phyloP scores from a whole-genome alignment of 2,797 vertebrate genomes.

The Octomys mimax region DNA sequence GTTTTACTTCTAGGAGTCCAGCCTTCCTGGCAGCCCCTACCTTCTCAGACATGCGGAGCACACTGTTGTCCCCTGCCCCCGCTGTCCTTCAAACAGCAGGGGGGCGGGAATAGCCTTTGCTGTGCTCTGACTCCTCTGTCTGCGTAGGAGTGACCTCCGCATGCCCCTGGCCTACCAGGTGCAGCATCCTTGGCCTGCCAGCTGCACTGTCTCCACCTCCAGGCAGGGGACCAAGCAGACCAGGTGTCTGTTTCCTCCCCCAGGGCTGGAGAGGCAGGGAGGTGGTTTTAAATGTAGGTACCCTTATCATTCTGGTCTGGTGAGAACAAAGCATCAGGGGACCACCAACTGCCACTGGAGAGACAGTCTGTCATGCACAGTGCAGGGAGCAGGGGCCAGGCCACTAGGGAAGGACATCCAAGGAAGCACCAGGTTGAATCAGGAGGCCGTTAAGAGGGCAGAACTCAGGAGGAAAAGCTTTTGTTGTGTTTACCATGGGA shows the following conservation, averaged over 20 bases:
- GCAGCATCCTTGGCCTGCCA: neutral
- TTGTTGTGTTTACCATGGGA: neutral
- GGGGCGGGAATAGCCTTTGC: neutral
- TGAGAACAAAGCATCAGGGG: neutral
- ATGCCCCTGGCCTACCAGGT: slow-evolving; percentile 39
- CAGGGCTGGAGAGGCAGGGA: neutral
- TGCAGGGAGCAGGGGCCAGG: neutral
- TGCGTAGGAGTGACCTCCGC: slow-evolving; percentile 5
- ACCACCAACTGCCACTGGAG: neutral
- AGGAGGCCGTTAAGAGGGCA: neutral
- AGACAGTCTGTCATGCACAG: neutral
- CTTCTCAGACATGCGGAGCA: neutral
- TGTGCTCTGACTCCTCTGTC: slow-evolving; percentile 19
- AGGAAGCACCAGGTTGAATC: neutral
- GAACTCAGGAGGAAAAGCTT: neutral
- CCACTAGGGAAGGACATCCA: accelerated
- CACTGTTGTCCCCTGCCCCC: neutral
- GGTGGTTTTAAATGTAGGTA: neutral
- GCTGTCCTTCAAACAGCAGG: slow-evolving; percentile 50
- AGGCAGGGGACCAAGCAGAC: neutral
- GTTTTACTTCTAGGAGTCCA: neutral
- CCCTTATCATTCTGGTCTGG: neutral
- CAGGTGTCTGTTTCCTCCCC: neutral
- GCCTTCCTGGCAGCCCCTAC: neutral
- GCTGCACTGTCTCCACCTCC: neutral